Conservation (phyloP, 2,888 invertebrate species). For the Ischnus inquisitorius region DNA sequence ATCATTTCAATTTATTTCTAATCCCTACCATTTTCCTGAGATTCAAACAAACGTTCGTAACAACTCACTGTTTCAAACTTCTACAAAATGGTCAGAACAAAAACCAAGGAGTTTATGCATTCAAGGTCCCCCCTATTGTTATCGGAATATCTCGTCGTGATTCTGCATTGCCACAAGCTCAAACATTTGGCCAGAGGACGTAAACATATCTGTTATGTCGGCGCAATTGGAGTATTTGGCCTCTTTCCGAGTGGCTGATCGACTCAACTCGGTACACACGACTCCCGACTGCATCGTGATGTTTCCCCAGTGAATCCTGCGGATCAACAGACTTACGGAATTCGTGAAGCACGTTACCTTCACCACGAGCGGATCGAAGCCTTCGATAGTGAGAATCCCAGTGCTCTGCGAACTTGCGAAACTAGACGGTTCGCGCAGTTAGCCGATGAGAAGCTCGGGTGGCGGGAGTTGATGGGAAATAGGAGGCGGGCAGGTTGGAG, state of each 20-base stretch:
- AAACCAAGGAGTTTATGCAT: too few species aligned
- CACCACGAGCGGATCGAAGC: constrained; percentile 3
- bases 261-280: neutral
- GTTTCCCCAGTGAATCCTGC: neutral
- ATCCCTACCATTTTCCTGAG: too few species aligned
- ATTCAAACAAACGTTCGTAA: too few species aligned
- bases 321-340: neutral
- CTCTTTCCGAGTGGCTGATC: neutral
- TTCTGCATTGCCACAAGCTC: too few species aligned
- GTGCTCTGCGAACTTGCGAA: constrained; percentile 32
- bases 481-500: neutral
- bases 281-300: neutral
- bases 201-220: too few species aligned
- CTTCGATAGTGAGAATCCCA: constrained; percentile 21
- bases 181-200: too few species aligned
- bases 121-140: too few species aligned
- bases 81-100: too few species aligned
- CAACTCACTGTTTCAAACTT: too few species aligned
- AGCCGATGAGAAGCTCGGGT: neutral
- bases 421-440: constrained; percentile 39
- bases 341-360: neutral
- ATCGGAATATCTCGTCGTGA: too few species aligned
- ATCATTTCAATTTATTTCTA: too few species aligned
- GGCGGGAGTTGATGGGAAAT: neutral
- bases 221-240: too few species aligned